Evolutionary conservation across 2,113 vertebrate genomes (phyloP).

Genomic region (Mormyrus lacerda): DNA sequence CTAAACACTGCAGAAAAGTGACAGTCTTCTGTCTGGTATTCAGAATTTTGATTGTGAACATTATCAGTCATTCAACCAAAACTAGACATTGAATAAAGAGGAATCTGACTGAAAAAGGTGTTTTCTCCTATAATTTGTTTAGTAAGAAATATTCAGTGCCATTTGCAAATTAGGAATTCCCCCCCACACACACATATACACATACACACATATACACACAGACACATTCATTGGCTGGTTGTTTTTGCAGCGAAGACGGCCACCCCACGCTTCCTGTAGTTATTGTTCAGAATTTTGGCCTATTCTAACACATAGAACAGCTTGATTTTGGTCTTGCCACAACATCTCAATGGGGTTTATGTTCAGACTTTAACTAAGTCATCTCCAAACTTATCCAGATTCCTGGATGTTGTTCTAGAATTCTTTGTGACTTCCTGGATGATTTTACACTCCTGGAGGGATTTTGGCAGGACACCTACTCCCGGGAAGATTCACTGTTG

Average conservation of each 20-base stretch:
- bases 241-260: neutral
- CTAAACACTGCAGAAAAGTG: neutral
- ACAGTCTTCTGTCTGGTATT: neutral
- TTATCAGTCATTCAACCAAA: neutral
- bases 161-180: neutral
- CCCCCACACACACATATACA: too few species aligned
- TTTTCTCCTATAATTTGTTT: neutral
- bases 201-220: neutral
- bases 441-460: conserved; percentile 2
- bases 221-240: neutral
- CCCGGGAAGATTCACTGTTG: neutral
- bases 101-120: neutral
- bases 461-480: conserved; percentile 5
- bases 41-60: neutral
- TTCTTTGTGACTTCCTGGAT: conserved; percentile 2
- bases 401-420: conserved; percentile 1
- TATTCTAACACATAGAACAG: neutral
- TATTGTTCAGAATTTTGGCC: neutral
- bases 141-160: neutral
- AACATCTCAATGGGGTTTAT: conserved; percentile 2
- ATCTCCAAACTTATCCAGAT: neutral
- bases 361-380: neutral
- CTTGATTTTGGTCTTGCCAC: neutral
- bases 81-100: neutral
- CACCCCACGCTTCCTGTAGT: neutral